Conservation (phyloP, 1,140 invertebrate species). For the Drosophila teissieri region DNA sequence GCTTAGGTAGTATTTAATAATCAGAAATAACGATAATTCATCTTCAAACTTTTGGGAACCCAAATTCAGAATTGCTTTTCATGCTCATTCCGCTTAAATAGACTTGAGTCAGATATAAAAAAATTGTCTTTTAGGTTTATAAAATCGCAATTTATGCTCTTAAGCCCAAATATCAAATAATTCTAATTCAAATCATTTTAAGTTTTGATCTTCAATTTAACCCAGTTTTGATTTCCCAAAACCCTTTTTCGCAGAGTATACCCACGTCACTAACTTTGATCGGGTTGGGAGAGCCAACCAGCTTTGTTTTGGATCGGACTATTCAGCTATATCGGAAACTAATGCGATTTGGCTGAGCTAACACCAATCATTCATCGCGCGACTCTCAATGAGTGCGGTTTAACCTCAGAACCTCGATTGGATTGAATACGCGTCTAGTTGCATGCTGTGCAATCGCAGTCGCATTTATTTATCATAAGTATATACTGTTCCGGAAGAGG, state of each 20-base stretch:
- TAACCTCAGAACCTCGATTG: constrained; percentile 6
- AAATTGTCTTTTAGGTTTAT: too few species aligned
- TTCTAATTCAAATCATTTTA: background rate
- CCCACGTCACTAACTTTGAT: constrained; percentile 16
- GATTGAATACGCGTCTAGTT: background rate
- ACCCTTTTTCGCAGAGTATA: constrained; percentile 1
- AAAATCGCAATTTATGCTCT: too few species aligned
- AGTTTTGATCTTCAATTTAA: too few species aligned
- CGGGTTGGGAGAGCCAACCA: constrained; percentile 21
- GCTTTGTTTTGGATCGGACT: constrained; percentile 20
- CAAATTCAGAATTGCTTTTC: too few species aligned
- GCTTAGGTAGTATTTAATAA: too few species aligned
- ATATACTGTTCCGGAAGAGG: constrained; percentile 6
- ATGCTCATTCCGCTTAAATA: too few species aligned
- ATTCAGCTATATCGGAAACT: constrained; percentile 17
- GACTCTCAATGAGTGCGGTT: constrained; percentile 40
- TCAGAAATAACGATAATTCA: too few species aligned
- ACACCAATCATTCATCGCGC: constrained; percentile 43
- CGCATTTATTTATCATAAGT: constrained; percentile 21
- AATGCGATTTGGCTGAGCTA: background rate
- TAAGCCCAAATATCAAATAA: too few species aligned
- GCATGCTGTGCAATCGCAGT: background rate
- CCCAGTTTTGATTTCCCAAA: background rate
- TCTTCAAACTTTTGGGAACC: too few species aligned
- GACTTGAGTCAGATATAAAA: too few species aligned